Percentiles rank a stretch among this genome's conserved stretches.
Conservation (phyloP, 2,888 invertebrate genomes). For the Rhodophaea formosa region DNA sequence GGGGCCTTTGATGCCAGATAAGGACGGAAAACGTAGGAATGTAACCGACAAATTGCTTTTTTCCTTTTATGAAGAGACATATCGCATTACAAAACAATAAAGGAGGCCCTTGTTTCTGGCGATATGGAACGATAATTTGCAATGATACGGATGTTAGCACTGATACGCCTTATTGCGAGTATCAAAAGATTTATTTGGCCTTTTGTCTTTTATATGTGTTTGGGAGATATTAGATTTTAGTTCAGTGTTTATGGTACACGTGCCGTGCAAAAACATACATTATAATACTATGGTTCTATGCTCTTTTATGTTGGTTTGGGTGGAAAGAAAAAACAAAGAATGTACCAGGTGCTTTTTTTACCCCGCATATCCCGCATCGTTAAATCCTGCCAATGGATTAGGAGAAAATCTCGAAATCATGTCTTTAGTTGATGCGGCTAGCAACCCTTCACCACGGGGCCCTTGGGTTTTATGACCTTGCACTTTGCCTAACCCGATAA, state of each 20-base stretch:
- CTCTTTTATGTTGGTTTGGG: no score
- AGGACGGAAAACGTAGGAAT: not conserved
- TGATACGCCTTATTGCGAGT: slow-evolving; percentile 15
- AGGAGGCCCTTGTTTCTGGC: slow-evolving; percentile 22
- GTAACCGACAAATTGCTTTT: slow-evolving; percentile 24
- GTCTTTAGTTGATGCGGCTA: no score
- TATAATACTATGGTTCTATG: no score
- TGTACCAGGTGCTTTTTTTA: no score
- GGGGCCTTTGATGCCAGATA: not conserved
- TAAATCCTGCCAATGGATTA: no score
- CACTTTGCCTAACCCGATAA: no score
- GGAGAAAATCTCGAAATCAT: no score
- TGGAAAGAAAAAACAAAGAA: no score
- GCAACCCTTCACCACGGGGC: no score
- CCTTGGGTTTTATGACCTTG: no score
- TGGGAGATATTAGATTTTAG: not conserved
- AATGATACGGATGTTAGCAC: slow-evolving; percentile 14
- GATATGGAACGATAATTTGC: slow-evolving; percentile 23
- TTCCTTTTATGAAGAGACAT: slow-evolving; percentile 24
- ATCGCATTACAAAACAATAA: slow-evolving; percentile 26
- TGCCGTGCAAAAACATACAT: no score
- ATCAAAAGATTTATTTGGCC: slow-evolving; percentile 1
- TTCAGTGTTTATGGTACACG: not conserved
- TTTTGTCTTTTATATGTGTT: not conserved
- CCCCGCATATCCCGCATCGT: no score